Percentiles rank a stretch among this genome's conserved stretches.
phyloP scores from a whole-genome alignment of 2,113 vertebrate species.

The Hemichromis elongatus region DNA sequence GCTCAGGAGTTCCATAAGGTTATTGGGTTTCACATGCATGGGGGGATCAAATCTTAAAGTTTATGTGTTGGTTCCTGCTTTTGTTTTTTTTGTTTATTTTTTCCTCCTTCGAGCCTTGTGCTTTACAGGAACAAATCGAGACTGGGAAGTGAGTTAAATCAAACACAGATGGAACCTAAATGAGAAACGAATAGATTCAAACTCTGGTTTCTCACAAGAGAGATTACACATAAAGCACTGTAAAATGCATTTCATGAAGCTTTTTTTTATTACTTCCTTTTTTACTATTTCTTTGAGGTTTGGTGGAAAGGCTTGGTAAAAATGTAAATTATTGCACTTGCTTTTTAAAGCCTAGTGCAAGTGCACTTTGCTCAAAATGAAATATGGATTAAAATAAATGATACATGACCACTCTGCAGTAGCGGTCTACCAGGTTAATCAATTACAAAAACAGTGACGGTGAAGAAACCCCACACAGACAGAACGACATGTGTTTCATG shows the following conservation, averaged over 20 bases:
- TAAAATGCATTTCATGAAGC: neutral
- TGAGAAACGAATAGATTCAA: constrained; percentile 1
- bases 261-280: neutral
- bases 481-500: neutral
- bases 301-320: neutral
- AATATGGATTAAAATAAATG: constrained; percentile 33
- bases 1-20: neutral
- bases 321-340: neutral
- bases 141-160: neutral
- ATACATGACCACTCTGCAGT: constrained; percentile 8
- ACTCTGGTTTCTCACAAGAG: neutral
- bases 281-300: neutral
- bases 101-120: neutral
- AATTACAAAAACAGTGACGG: neutral
- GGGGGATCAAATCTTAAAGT: neutral
- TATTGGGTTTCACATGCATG: constrained; percentile 2
- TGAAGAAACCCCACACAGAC: neutral
- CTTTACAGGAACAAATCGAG: neutral
- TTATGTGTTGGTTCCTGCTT: neutral
- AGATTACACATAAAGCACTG: neutral
- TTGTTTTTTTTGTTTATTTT: neutral
- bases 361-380: constrained; percentile 25
- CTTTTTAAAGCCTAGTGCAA: neutral
- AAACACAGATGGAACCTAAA: neutral
- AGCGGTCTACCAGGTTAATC: neutral